Conservation (phyloP, 2,797 vertebrate species). For the Luscinia megarhynchos region DNA sequence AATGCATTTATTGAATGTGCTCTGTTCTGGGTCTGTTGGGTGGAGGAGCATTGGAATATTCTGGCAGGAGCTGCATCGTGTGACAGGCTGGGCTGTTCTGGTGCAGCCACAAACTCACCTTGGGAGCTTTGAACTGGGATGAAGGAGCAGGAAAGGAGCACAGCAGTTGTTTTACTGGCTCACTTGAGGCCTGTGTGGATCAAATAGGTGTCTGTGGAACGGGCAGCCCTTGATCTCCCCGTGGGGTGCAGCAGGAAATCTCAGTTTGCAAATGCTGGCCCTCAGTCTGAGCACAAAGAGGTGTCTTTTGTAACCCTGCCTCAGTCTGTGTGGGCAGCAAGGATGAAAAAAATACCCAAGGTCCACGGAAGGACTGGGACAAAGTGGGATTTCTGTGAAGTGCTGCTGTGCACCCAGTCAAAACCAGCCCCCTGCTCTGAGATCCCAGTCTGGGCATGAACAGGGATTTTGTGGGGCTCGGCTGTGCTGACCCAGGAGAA, state of each 20-base stretch:
- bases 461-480: background rate
- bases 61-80: background rate
- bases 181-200: background rate
- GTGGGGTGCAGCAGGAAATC: background rate
- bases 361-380: rapidly evolving
- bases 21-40: rapidly evolving
- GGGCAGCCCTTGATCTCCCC: background rate
- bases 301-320: background rate
- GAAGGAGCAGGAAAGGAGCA: background rate
- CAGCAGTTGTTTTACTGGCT: background rate
- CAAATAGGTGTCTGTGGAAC: background rate
- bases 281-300: background rate
- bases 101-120: background rate
- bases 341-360: rapidly evolving
- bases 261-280: background rate
- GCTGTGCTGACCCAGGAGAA: background rate
- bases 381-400: background rate
- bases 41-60: background rate
- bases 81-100: background rate
- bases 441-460: rapidly evolving
- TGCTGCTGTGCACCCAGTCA: rapidly evolving
- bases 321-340: background rate
- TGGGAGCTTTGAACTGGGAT: background rate
- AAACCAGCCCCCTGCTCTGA: background rate
- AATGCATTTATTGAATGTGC: background rate